Percentiles rank a stretch among this genome's conserved stretches.
These are phyloP conservation scores for Biston stratarius DNA, from an alignment of 2,888 invertebrate species.

Conservation along the genomic window DNA sequence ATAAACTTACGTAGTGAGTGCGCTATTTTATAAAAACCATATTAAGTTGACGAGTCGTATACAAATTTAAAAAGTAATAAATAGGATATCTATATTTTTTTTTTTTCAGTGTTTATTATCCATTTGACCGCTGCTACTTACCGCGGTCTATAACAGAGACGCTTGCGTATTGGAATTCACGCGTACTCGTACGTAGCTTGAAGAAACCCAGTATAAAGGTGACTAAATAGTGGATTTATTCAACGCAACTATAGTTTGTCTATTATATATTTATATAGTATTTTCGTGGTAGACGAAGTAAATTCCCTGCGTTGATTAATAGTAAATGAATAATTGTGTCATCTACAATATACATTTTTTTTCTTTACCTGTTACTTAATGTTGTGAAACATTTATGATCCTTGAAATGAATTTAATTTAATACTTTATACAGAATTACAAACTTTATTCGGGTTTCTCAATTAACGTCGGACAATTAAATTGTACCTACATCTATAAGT, in stretches of 20 bases:
- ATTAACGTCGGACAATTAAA: conserved; percentile 7
- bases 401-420: conserved; percentile 1
- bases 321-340: not conserved
- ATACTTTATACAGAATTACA: conserved; percentile 7
- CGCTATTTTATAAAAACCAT: no score
- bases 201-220: not conserved
- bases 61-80: not conserved
- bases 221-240: not conserved
- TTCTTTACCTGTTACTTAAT: no score
- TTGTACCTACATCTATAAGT: not conserved
- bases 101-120: no score
- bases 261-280: not conserved
- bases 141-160: not conserved
- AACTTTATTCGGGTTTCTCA: conserved; percentile 13
- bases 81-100: no score
- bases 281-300: not conserved
- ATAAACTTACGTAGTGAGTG: no score
- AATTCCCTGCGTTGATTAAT: conserved; percentile 3
- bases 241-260: not conserved
- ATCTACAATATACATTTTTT: not conserved
- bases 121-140: not conserved
- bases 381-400: conserved; percentile 1
- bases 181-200: no score
- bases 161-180: no score
- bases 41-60: not conserved